Conservation (phyloP, 2,797 vertebrate species). For the Poeciliopsis gracilis region DNA sequence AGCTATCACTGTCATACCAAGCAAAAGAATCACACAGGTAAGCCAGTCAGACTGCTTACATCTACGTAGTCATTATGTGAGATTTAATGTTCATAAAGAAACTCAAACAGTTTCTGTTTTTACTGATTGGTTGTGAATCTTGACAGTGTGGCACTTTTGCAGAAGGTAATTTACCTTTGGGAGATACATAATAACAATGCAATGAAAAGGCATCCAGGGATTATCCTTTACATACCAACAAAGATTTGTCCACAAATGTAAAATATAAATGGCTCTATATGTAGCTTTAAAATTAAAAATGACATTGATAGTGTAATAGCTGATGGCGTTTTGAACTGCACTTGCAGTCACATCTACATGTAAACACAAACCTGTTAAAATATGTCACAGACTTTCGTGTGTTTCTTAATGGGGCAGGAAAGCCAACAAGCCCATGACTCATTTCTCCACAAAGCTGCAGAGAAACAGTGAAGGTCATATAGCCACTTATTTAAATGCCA, state of each 20-base stretch:
- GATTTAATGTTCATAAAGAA: background rate
- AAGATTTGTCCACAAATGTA: background rate
- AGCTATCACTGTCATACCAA: slow-evolving; percentile 22
- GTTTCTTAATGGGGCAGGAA: background rate
- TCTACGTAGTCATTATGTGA: background rate
- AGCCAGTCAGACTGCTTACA: background rate
- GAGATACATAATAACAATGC: background rate
- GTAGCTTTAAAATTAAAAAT: background rate
- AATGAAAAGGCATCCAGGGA: background rate
- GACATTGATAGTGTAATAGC: background rate
- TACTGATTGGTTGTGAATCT: background rate
- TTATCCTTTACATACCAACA: background rate
- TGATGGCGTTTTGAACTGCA: background rate
- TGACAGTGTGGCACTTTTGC: background rate
- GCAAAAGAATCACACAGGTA: background rate
- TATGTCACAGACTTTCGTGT: background rate
- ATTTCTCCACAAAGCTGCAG: background rate
- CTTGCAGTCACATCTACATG: background rate
- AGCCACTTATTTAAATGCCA: background rate
- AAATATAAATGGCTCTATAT: background rate
- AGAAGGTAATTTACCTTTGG: background rate
- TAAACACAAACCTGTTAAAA: background rate
- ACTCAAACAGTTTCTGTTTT: background rate
- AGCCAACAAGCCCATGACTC: background rate
- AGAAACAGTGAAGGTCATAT: background rate